Conservation (phyloP, 2,797 vertebrate genomes). For the Astyanax mexicanus region DNA sequence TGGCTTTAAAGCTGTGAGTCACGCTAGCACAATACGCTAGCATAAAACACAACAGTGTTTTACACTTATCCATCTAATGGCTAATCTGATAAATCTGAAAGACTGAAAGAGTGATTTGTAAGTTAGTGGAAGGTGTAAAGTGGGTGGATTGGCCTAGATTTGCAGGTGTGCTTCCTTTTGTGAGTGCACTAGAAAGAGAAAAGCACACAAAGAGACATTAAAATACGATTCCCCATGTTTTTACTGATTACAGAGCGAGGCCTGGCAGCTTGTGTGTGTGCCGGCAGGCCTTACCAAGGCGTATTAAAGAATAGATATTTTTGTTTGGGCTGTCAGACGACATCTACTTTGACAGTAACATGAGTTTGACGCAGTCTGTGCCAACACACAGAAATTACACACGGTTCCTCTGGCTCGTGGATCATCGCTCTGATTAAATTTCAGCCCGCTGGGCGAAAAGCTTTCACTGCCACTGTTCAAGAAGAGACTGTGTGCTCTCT, state of each 20-base stretch:
- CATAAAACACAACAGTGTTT: constrained; percentile 39
- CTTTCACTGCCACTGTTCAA: constrained; percentile 2
- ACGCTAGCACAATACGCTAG: constrained; percentile 31
- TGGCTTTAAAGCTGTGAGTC: constrained; percentile 32
- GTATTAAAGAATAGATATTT: no score
- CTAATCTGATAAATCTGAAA: constrained; percentile 40
- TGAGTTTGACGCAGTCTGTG: constrained; percentile 20
- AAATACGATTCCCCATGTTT: constrained; percentile 44
- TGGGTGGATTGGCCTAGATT: constrained; percentile 56
- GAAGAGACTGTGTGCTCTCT: constrained; percentile 23
- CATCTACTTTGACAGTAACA: constrained; percentile 11
- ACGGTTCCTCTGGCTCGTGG: neutral
- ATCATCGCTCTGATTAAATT: constrained; percentile 34
- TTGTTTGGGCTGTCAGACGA: constrained; percentile 27
- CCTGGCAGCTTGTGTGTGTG: constrained; percentile 1
- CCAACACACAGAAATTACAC: constrained; percentile 2
- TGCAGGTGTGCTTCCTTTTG: constrained; percentile 56
- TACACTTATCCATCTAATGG: constrained; percentile 32
- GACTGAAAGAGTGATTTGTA: constrained; percentile 32
- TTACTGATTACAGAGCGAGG: constrained; percentile 31
- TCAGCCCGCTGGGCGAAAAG: constrained; percentile 18
- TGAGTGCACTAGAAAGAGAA: constrained; percentile 27
- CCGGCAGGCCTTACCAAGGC: constrained; percentile 8
- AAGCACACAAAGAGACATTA: constrained; percentile 48
- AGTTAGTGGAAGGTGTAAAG: constrained; percentile 34